These are phyloP conservation scores for Mechanitis messenoides DNA, from an alignment of 2,888 invertebrate species.

Conservation along the genomic window DNA sequence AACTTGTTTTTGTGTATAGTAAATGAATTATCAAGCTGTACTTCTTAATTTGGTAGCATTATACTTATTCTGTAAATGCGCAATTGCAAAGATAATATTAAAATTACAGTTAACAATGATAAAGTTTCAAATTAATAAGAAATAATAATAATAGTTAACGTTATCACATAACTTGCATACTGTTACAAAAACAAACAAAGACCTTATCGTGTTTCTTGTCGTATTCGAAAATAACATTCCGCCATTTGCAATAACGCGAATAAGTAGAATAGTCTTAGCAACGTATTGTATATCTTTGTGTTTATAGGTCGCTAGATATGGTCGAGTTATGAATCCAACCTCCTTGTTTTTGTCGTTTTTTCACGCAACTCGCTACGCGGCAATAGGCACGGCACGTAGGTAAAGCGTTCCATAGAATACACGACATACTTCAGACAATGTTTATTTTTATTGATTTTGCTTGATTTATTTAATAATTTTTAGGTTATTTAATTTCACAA, in stretches of 20 bases:
- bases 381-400: slow-evolving; percentile 44
- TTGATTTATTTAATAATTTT: too few species aligned
- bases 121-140: slow-evolving; percentile 13
- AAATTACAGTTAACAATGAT: slow-evolving; percentile 7
- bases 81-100: slow-evolving; percentile 19
- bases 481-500: too few species aligned
- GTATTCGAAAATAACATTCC: slow-evolving; percentile 33
- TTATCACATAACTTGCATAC: slow-evolving; percentile 15
- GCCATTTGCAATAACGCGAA: slow-evolving; percentile 40
- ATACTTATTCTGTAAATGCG: slow-evolving; percentile 27
- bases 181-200: slow-evolving; percentile 32
- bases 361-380: slow-evolving; percentile 47
- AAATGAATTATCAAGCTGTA: slow-evolving; percentile 23
- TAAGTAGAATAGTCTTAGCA: slow-evolving; percentile 29
- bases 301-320: slow-evolving; percentile 37
- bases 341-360: slow-evolving; percentile 65
- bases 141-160: slow-evolving; percentile 6
- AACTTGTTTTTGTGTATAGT: slow-evolving; percentile 32
- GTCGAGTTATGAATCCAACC: slow-evolving; percentile 52
- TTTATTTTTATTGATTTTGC: not conserved
- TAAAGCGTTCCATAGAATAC: slow-evolving; percentile 44
- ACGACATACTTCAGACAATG: not conserved
- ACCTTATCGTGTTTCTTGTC: slow-evolving; percentile 31
- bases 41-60: slow-evolving; percentile 24
- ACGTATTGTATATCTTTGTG: slow-evolving; percentile 49